Conservation (phyloP, 2,888 invertebrate genomes). For the Oscheius sp. region DNA sequence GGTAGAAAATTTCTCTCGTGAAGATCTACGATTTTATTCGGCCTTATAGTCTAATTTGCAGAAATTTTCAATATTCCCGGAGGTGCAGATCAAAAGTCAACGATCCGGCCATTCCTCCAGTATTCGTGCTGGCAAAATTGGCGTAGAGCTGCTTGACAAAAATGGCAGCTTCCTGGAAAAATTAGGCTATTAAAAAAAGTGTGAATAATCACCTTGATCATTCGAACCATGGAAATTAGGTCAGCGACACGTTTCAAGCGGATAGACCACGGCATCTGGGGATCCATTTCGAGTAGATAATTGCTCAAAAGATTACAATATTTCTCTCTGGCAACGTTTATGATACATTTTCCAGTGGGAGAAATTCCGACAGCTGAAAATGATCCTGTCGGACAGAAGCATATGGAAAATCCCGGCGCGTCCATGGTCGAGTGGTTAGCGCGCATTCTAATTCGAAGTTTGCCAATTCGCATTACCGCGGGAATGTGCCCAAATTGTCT, state of each 20-base stretch:
- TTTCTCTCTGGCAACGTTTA: slow-evolving; percentile 6
- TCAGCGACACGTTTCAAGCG: neutral
- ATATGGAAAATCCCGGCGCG: no score
- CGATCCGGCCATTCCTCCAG: neutral
- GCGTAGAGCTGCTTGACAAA: slow-evolving; percentile 16
- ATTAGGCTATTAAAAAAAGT: neutral
- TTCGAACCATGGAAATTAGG: neutral
- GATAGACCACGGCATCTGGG: neutral
- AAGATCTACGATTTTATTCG: neutral
- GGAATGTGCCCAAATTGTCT: no score
- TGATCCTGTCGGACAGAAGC: no score
- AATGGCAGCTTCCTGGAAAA: slow-evolving; percentile 2
- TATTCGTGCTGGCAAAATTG: neutral
- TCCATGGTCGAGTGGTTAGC: no score
- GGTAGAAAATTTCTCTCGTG: neutral
- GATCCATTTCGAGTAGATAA: neutral
- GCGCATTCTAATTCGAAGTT: no score
- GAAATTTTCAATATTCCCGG: slow-evolving; percentile 8
- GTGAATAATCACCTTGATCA: neutral
- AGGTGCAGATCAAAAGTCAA: slow-evolving; percentile 10
- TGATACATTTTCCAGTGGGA: neutral
- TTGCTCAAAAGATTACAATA: slow-evolving; percentile 3
- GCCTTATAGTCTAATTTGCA: no score
- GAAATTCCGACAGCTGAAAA: slow-evolving; percentile 17
- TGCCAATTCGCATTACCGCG: no score